Conservation (phyloP, 2,797 vertebrate genomes). For the Alfaro cultratus region DNA sequence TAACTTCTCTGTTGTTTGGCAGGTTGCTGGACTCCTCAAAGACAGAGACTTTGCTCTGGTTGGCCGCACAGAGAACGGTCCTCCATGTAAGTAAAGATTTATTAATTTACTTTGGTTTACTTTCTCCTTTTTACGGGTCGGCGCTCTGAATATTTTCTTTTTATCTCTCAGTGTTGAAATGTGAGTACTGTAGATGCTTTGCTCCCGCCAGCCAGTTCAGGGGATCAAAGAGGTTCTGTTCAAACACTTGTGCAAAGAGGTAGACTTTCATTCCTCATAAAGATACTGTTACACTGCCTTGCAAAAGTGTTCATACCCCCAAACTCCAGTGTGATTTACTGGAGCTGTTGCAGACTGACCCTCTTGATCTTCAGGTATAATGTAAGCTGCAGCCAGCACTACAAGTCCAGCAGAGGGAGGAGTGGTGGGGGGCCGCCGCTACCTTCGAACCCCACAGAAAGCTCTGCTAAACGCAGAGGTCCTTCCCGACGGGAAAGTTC, state of each 20-base stretch:
- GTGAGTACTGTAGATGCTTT: constrained; percentile 93
- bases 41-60: constrained; percentile 79
- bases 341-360: not conserved
- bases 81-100: constrained; percentile 67
- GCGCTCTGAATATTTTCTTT: not conserved
- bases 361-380: constrained; percentile 86
- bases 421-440: constrained; percentile 74
- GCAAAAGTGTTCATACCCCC: not conserved
- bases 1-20: constrained; percentile 35
- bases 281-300: not conserved
- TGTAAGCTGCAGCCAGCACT: constrained; percentile 96
- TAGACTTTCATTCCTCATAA: constrained; percentile 46
- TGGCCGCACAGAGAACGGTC: constrained; percentile 70
- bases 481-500: constrained; percentile 89
- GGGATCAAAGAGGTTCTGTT: constrained; percentile 96
- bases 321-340: not conserved
- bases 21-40: constrained; percentile 84
- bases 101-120: not conserved
- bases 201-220: constrained; percentile 94
- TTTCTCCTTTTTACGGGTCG: not conserved
- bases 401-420: constrained; percentile 89
- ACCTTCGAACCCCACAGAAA: constrained; percentile 73
- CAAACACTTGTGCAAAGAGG: constrained; percentile 98
- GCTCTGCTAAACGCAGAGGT: constrained; percentile 82
- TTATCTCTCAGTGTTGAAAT: constrained; percentile 85